phyloP scores from a whole-genome alignment of 35 echinoderm and acorn worm genomes.

The Holothuria glaberrima region DNA sequence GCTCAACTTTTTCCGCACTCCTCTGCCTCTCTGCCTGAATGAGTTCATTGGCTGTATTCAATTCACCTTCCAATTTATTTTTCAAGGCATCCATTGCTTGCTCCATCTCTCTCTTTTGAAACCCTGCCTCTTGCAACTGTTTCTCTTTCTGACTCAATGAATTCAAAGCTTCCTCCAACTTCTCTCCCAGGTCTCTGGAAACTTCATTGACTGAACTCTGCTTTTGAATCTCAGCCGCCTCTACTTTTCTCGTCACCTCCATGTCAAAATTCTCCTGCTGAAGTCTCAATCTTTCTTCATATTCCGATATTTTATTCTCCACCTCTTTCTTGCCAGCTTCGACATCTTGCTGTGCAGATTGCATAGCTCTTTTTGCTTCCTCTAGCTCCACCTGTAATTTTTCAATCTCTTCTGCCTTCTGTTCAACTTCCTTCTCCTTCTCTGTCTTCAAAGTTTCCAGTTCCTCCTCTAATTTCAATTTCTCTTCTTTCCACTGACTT shows the following conservation, averaged over 20 bases:
- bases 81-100: constrained; percentile 77
- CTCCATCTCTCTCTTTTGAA: constrained; percentile 80
- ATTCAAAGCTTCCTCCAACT: constrained; percentile 76
- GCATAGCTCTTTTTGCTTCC: constrained; percentile 51
- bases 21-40: constrained; percentile 72
- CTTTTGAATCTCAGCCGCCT: constrained; percentile 86
- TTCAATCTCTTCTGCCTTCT: constrained; percentile 68
- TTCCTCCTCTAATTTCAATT: constrained; percentile 48
- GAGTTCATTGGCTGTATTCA: constrained; percentile 75
- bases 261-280: constrained; percentile 93
- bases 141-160: constrained; percentile 72
- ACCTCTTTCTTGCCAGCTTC: constrained; percentile 71
- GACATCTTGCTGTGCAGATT: constrained; percentile 48
- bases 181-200: constrained; percentile 74
- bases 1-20: constrained; percentile 63
- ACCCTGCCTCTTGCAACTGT: constrained; percentile 76
- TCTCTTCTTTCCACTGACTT: neutral
- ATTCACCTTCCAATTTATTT: constrained; percentile 78
- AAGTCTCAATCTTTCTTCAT: constrained; percentile 84
- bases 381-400: constrained; percentile 63
- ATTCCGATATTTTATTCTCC: constrained; percentile 78
- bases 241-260: constrained; percentile 76
- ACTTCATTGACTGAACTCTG: constrained; percentile 92
- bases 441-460: constrained; percentile 43
- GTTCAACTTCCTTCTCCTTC: constrained; percentile 56